These are phyloP conservation scores for Rhineura floridana DNA, from an alignment of 2,113 vertebrate species.

Conservation along the genomic window DNA sequence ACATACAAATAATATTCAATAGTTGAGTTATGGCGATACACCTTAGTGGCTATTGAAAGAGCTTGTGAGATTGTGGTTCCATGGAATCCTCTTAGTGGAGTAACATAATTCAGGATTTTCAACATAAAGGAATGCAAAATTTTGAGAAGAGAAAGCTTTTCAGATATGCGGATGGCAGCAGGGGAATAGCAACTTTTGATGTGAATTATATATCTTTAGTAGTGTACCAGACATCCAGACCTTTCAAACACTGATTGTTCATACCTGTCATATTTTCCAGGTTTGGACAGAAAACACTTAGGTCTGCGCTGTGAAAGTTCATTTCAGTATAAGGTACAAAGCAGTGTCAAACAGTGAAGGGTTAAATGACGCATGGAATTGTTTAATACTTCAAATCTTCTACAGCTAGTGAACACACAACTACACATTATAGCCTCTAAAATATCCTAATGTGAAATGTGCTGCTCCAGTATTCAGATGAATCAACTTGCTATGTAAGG, in stretches of 20 bases:
- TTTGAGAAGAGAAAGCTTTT: background rate
- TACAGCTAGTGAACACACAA: background rate
- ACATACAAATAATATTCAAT: slow-evolving; percentile 29
- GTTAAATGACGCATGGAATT: background rate
- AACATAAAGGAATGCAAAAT: background rate
- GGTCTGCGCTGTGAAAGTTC: background rate
- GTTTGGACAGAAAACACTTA: background rate
- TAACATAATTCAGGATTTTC: background rate
- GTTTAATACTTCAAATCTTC: background rate
- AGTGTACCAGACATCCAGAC: background rate
- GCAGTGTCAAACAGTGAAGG: background rate
- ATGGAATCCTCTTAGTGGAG: slow-evolving; percentile 29
- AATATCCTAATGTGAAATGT: background rate
- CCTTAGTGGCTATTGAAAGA: background rate
- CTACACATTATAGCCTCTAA: background rate
- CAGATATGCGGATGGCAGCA: background rate
- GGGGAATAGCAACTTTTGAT: background rate
- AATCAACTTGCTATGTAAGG: background rate
- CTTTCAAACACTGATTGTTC: background rate
- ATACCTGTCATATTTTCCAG: background rate
- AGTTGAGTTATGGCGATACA: background rate
- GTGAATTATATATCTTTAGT: background rate
- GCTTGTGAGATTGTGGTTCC: background rate
- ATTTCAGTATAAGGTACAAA: background rate
- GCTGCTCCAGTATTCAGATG: background rate